Conservation (phyloP, 1,140 invertebrate species). For the Lepidostoma basale region DNA sequence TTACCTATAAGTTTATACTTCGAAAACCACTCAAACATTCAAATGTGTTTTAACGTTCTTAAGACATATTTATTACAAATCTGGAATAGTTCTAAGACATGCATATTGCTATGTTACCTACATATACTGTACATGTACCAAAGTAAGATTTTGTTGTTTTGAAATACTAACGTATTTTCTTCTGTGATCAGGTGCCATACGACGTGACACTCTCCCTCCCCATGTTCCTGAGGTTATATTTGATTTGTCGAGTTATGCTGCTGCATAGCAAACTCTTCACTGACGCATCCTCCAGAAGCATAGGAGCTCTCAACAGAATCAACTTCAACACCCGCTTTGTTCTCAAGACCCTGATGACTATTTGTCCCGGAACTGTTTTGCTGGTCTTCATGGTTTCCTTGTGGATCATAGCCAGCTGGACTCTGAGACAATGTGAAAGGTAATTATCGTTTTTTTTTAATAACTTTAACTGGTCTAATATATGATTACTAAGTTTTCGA, state of each 20-base stretch:
- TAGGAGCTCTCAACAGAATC: slow-evolving; percentile 98
- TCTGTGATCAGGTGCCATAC: slow-evolving; percentile 76
- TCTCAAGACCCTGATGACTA: slow-evolving; percentile 99
- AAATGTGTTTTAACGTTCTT: too few species aligned
- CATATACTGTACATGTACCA: too few species aligned
- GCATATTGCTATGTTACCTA: too few species aligned
- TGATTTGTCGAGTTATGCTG: slow-evolving; percentile 99
- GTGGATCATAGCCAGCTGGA: slow-evolving; percentile 99
- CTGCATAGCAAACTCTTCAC: slow-evolving; percentile 99
- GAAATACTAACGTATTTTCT: too few species aligned
- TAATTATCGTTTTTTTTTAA: too few species aligned
- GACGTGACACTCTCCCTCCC: slow-evolving; percentile 96
- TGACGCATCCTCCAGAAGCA: slow-evolving; percentile 92
- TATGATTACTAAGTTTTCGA: too few species aligned
- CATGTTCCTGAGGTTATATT: slow-evolving; percentile 98
- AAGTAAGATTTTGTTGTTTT: too few species aligned
- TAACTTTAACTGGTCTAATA: too few species aligned
- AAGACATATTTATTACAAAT: too few species aligned
- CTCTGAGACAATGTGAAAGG: slow-evolving; percentile 97
- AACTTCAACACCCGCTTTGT: slow-evolving; percentile 99
- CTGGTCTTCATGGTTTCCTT: slow-evolving; percentile 98
- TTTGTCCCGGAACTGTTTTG: slow-evolving; percentile 97
- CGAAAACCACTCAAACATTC: too few species aligned
- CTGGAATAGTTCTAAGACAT: too few species aligned
- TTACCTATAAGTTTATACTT: too few species aligned